Evolutionary conservation across 2,113 vertebrate genomes (phyloP).

Genomic region (Bambusicola thoracicus): DNA sequence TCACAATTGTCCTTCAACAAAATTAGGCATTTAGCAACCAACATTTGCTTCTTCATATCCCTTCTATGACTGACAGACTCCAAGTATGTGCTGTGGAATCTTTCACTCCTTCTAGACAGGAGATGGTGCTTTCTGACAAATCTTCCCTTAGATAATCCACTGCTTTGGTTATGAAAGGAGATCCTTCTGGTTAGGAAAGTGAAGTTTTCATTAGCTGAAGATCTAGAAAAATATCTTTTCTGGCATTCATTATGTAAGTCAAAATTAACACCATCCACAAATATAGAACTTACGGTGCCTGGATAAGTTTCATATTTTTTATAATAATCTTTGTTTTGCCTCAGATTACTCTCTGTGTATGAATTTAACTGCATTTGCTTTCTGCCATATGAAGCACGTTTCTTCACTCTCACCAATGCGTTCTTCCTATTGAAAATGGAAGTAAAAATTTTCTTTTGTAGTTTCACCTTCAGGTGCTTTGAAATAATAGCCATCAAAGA

Average conservation of each 20-base stretch:
- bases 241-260: neutral
- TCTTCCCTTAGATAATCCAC: neutral
- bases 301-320: neutral
- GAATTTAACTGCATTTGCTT: neutral
- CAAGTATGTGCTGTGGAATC: neutral
- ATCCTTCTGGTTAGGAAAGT: neutral
- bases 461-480: neutral
- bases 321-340: neutral
- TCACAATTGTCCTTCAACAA: neutral
- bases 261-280: neutral
- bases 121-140: neutral
- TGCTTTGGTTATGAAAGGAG: neutral
- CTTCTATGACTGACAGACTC: neutral
- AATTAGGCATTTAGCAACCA: neutral
- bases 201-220: neutral
- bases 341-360: neutral
- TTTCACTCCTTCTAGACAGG: neutral
- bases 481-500: slow-evolving; percentile 28
- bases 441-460: neutral
- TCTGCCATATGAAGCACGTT: neutral
- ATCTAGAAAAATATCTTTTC: neutral
- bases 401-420: neutral
- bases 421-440: neutral
- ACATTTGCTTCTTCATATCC: neutral
- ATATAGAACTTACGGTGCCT: neutral